Conservation (phyloP, 2,113 vertebrate genomes). For the Pollachius pollachius region DNA sequence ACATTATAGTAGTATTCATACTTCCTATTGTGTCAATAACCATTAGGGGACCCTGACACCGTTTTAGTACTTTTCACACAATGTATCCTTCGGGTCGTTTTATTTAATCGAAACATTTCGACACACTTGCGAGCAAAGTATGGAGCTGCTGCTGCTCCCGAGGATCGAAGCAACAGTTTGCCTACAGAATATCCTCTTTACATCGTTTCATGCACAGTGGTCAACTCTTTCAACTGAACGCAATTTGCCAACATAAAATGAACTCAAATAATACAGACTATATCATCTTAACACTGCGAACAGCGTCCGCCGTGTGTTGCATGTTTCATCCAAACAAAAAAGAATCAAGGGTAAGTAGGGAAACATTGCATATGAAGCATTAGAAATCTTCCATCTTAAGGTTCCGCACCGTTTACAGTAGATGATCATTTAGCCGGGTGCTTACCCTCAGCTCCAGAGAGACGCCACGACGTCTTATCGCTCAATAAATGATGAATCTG, state of each 20-base stretch:
- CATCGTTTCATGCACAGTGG: slow-evolving; percentile 26
- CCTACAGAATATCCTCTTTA: slow-evolving; percentile 34
- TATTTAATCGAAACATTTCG: neutral
- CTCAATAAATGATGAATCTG: slow-evolving; percentile 4
- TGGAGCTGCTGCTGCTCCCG: slow-evolving; percentile 40
- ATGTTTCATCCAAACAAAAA: neutral
- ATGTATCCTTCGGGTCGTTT: neutral
- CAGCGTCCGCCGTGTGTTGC: neutral
- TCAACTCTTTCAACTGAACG: slow-evolving; percentile 44
- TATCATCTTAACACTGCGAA: neutral
- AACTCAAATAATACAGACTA: neutral
- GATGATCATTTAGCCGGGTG: neutral
- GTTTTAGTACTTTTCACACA: too few species aligned
- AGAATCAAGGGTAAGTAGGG: slow-evolving; percentile 26
- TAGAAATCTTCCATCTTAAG: slow-evolving; percentile 59
- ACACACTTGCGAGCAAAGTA: slow-evolving; percentile 23
- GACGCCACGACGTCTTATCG: slow-evolving; percentile 4
- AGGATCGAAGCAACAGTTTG: slow-evolving; percentile 70
- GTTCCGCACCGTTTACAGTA: slow-evolving; percentile 49
- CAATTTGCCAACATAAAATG: slow-evolving; percentile 8
- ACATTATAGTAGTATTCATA: too few species aligned
- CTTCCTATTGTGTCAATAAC: too few species aligned
- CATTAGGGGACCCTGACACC: too few species aligned
- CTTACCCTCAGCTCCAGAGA: slow-evolving; percentile 49
- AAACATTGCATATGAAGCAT: slow-evolving; percentile 38